Evolutionary conservation across 2,113 vertebrate species (phyloP).

Genomic region (Corythoichthys intestinalis): DNA sequence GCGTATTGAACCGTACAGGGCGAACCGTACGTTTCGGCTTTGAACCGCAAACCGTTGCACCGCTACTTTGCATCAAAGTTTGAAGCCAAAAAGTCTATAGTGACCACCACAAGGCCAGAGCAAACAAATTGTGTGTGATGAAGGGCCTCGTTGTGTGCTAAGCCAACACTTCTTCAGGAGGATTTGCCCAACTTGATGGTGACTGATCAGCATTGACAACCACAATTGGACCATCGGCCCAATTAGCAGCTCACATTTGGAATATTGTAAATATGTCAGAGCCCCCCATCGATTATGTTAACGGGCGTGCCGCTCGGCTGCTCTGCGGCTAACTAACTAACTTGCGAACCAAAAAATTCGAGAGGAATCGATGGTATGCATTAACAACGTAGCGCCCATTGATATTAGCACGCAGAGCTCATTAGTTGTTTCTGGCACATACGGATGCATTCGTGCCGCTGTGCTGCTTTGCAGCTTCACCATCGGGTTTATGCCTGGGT

Average conservation of each 20-base stretch:
- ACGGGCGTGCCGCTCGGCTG: constrained; percentile 36
- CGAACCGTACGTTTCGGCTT: no score
- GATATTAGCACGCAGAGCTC: background rate
- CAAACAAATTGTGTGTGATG: background rate
- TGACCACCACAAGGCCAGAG: background rate
- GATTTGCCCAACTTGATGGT: constrained; percentile 11
- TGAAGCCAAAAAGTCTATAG: background rate
- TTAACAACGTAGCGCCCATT: constrained; percentile 22
- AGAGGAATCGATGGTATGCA: constrained; percentile 33
- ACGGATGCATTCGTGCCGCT: background rate
- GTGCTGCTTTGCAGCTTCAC: background rate
- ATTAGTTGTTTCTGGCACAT: constrained; percentile 7
- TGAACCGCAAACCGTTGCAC: no score
- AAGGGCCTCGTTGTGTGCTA: background rate
- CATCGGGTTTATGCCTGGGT: background rate
- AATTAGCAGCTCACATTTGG: constrained; percentile 35
- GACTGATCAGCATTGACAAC: constrained; percentile 18
- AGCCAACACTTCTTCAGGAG: background rate
- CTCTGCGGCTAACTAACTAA: constrained; percentile 22
- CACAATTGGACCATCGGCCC: constrained; percentile 26
- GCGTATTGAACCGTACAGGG: no score
- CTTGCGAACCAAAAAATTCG: constrained; percentile 3
- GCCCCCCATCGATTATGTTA: constrained; percentile 45
- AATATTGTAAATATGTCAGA: constrained; percentile 44
- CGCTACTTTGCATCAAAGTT: no score